Evolutionary conservation across 2,113 vertebrate species (phyloP).

Genomic region (Vombatus ursinus): DNA sequence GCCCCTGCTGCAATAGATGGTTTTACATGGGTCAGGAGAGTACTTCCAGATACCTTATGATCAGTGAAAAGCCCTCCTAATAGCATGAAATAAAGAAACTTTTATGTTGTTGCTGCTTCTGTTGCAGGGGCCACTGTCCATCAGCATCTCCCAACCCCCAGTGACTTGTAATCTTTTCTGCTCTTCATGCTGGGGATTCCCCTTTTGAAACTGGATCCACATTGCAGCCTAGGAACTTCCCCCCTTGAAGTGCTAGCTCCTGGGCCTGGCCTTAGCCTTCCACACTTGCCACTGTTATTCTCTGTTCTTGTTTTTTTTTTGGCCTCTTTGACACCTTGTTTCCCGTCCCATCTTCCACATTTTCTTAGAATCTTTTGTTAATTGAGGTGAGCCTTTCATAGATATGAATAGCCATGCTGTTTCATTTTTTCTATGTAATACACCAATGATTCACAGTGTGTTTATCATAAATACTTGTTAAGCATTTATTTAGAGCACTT

Average conservation of each 20-base stretch:
- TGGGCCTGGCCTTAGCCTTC: neutral
- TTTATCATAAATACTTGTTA: neutral
- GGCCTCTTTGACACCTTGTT: neutral
- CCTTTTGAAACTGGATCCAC: neutral
- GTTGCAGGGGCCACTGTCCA: neutral
- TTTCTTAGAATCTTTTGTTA: neutral
- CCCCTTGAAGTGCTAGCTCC: neutral
- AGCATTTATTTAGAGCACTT: neutral
- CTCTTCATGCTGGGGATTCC: neutral
- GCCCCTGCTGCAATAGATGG: neutral
- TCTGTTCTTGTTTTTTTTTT: neutral
- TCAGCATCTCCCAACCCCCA: neutral
- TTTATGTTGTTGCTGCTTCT: neutral
- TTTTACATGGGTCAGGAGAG: neutral
- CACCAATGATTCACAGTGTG: neutral
- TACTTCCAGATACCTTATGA: neutral
- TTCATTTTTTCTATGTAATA: neutral
- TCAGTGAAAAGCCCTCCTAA: neutral
- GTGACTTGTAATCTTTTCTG: neutral
- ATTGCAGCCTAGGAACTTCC: neutral
- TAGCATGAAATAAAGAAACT: neutral
- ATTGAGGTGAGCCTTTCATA: neutral
- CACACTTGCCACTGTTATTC: neutral
- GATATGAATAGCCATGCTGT: neutral
- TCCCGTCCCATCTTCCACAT: neutral